A percentile compares a stretch with the other conserved stretches of the same genome.
phyloP scores from a whole-genome alignment of 2,113 vertebrate genomes.

The Stigmatopora argus region DNA sequence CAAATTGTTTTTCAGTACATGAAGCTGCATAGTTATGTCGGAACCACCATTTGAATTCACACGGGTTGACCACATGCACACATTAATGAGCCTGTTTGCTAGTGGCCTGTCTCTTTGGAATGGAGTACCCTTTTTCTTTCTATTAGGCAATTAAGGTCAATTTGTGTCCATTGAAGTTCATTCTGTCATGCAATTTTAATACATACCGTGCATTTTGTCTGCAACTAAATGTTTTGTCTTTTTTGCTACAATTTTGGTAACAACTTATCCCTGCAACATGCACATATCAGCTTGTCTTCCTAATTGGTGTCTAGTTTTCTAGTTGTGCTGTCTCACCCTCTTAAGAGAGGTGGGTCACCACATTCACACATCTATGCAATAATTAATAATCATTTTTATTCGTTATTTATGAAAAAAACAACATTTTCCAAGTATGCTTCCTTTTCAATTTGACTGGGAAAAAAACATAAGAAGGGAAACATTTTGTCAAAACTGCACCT shows the following conservation, averaged over 20 bases:
- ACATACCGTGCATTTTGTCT: neutral
- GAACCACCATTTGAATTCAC: conserved; percentile 38
- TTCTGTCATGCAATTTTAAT: neutral
- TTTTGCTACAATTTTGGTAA: neutral
- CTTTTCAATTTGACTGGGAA: neutral
- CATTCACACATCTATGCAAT: neutral
- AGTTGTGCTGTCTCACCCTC: neutral
- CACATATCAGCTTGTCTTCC: conserved; percentile 5
- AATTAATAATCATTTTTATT: neutral
- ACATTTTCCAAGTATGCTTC: neutral
- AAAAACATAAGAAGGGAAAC: neutral
- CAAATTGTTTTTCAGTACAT: conserved; percentile 17
- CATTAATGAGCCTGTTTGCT: conserved; percentile 43
- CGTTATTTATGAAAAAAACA: neutral
- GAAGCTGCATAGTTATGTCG: conserved; percentile 20
- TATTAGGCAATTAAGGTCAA: conserved; percentile 49
- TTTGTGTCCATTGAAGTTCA: conserved; percentile 22
- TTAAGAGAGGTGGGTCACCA: neutral
- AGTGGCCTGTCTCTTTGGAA: conserved; percentile 25
- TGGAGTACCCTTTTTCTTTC: conserved; percentile 12
- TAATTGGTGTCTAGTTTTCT: conserved; percentile 3
- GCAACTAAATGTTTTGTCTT: neutral
- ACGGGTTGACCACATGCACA: conserved; percentile 30
- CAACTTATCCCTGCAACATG: conserved; percentile 8
- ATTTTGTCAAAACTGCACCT: conserved; percentile 1